A percentile compares a stretch with the other conserved stretches of the same genome.
These are phyloP conservation scores for Neria commutata DNA, from an alignment of 2,888 invertebrate species.

Conservation along the genomic window DNA sequence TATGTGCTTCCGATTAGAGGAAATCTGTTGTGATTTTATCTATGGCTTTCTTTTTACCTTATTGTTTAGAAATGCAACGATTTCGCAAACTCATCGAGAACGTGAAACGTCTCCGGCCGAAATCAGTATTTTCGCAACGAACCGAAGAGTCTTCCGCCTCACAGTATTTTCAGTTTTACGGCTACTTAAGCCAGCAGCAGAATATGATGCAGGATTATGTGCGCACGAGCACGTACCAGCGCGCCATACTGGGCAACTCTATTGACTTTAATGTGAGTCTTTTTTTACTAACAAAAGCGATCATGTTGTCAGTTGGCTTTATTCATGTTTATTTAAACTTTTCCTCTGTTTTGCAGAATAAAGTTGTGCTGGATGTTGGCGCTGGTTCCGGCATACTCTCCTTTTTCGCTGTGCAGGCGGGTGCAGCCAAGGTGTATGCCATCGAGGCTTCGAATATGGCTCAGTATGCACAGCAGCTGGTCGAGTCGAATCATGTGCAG, in stretches of 20 bases:
- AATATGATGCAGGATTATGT: conserved; percentile 99
- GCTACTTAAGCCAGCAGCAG: conserved; percentile 98
- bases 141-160: conserved; percentile 98
- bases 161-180: conserved; percentile 99
- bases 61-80: conserved; percentile 50
- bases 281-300: too few species aligned
- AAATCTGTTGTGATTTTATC: background rate
- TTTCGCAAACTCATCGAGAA: conserved; percentile 60
- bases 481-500: conserved; percentile 85
- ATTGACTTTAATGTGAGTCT: conserved; percentile 77
- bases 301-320: background rate
- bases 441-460: conserved; percentile 99
- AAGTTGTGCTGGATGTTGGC: conserved; percentile 96
- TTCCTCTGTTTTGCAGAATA: conserved; percentile 71
- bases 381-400: conserved; percentile 98
- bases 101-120: conserved; percentile 60
- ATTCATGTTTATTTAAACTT: conserved; percentile 10
- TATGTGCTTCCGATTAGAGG: conserved; percentile 26
- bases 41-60: background rate
- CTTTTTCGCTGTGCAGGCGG: conserved; percentile 97
- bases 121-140: conserved; percentile 90
- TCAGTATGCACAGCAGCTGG: conserved; percentile 89
- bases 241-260: conserved; percentile 92
- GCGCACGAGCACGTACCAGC: conserved; percentile 96
- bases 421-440: conserved; percentile 95